These are phyloP conservation scores for Phrynosoma blainvillii DNA, from an alignment of 2,113 vertebrate genomes.

Conservation along the genomic window DNA sequence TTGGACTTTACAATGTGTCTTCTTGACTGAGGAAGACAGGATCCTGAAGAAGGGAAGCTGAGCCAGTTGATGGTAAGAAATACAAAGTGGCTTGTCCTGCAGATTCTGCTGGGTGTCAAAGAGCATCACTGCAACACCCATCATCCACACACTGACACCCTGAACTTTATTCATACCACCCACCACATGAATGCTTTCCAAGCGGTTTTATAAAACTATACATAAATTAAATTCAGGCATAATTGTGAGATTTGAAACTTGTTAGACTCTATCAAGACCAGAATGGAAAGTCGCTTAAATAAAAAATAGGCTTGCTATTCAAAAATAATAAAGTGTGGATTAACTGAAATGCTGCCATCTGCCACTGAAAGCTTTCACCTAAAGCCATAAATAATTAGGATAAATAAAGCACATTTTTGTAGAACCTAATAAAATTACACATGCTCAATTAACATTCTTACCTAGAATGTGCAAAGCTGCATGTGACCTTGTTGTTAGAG, in stretches of 20 bases:
- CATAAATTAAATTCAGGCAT: no score
- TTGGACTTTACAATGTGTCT: no score
- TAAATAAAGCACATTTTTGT: background rate
- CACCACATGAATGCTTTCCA: background rate
- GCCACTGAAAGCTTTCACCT: background rate
- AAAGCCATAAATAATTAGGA: background rate
- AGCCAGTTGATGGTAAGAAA: no score
- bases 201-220: background rate
- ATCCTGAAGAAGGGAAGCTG: no score
- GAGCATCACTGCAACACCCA: no score
- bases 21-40: no score
- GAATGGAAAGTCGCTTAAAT: background rate
- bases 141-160: no score
- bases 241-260: background rate
- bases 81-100: no score
- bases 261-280: background rate
- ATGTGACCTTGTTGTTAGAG: slow-evolving; percentile 94
- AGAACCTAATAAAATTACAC: background rate
- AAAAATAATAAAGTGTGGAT: background rate
- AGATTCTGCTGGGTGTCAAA: no score
- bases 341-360: background rate
- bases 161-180: background rate
- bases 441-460: slow-evolving; percentile 59
- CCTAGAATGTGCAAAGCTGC: slow-evolving; percentile 97
- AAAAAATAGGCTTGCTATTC: background rate